phyloP scores from a whole-genome alignment of 1,140 invertebrate genomes.

The Trypoxylus dichotomus region DNA sequence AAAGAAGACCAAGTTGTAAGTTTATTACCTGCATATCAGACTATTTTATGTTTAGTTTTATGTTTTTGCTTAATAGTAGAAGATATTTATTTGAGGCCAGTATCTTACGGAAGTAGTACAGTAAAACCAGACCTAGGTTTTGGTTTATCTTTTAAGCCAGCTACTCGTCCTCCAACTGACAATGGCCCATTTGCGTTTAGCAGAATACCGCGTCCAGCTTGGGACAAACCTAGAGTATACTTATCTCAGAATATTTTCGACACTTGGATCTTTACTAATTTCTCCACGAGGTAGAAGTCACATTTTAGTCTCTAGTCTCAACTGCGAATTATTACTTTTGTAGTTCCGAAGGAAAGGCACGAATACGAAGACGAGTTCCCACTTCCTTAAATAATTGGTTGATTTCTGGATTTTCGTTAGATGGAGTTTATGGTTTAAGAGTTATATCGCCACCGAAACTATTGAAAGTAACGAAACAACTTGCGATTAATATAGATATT shows the following conservation, averaged over 20 bases:
- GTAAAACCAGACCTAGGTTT: constrained; percentile 63
- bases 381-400: constrained; percentile 93
- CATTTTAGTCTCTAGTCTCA: neutral
- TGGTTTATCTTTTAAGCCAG: constrained; percentile 57
- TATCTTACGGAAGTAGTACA: constrained; percentile 56
- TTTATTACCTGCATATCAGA: constrained; percentile 40
- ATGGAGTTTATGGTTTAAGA: constrained; percentile 81
- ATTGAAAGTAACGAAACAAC: constrained; percentile 84
- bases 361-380: constrained; percentile 68
- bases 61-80: constrained; percentile 43
- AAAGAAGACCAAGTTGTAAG: constrained; percentile 64
- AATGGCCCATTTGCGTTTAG: constrained; percentile 86
- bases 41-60: constrained; percentile 8
- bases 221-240: constrained; percentile 78
- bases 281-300: constrained; percentile 70
- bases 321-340: neutral
- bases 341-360: constrained; percentile 61
- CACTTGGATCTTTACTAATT: constrained; percentile 85
- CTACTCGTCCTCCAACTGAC: constrained; percentile 77
- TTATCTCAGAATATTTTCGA: constrained; percentile 71
- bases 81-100: constrained; percentile 51
- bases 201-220: constrained; percentile 76
- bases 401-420: constrained; percentile 89
- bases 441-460: constrained; percentile 70
- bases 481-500: constrained; percentile 79